Conservation (phyloP, 1,140 invertebrate genomes). For the Dendrolimus kikuchii region DNA sequence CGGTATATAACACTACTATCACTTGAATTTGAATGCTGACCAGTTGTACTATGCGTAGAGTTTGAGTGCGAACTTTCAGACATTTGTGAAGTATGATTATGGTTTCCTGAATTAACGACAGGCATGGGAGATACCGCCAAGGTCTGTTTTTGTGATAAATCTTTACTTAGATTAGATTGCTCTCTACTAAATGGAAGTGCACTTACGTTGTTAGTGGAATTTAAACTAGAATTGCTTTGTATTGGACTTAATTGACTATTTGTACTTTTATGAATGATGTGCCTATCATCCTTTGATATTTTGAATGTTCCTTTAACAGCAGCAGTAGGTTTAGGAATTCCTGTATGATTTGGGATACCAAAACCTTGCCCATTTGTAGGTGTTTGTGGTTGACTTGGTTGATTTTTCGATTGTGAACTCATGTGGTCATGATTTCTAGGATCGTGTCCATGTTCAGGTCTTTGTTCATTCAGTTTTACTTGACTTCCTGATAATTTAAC, state of each 20-base stretch:
- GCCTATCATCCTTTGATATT: constrained; percentile 71
- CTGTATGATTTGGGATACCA: constrained; percentile 71
- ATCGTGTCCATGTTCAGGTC: constrained; percentile 35
- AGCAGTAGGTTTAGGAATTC: constrained; percentile 91
- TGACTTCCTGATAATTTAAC: constrained; percentile 65
- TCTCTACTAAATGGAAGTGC: constrained; percentile 65
- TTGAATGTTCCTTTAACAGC: constrained; percentile 91
- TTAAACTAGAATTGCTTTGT: constrained; percentile 74
- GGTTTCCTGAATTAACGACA: constrained; percentile 45
- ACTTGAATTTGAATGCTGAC: constrained; percentile 77
- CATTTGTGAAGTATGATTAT: constrained; percentile 65
- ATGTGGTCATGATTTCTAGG: constrained; percentile 35
- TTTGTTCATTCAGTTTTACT: constrained; percentile 55
- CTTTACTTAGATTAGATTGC: constrained; percentile 68
- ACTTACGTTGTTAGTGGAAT: constrained; percentile 64
- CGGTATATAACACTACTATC: constrained; percentile 80
- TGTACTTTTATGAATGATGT: constrained; percentile 57
- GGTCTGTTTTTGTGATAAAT: constrained; percentile 72
- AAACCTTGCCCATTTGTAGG: constrained; percentile 35
- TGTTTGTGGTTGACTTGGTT: constrained; percentile 36
- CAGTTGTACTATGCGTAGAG: constrained; percentile 74
- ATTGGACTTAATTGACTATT: constrained; percentile 71
- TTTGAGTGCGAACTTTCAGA: constrained; percentile 75
- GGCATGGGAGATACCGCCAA: constrained; percentile 86
- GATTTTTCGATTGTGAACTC: constrained; percentile 26